Conservation (phyloP, 1,140 invertebrate species). For the Dinoponera quadriceps region DNA sequence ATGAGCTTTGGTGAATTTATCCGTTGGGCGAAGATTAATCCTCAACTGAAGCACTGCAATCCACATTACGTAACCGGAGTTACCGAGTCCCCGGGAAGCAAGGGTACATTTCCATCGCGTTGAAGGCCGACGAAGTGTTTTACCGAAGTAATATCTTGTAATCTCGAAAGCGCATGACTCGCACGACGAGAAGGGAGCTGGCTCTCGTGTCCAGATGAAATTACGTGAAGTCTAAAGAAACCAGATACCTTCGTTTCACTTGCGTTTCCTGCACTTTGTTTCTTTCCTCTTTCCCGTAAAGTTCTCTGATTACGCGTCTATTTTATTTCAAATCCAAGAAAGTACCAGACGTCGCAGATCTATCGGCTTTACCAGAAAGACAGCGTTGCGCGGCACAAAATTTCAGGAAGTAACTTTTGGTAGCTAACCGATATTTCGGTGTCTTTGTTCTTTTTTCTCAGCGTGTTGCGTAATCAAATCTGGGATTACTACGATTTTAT, state of each 20-base stretch:
- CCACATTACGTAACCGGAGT: constrained; percentile 46
- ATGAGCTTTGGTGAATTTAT: constrained; percentile 48
- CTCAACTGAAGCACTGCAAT: constrained; percentile 50
- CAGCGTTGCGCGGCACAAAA: neutral
- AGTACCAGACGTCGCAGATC: neutral
- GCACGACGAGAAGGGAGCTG: neutral
- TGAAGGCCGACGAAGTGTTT: constrained; percentile 50
- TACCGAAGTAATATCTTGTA: constrained; percentile 49
- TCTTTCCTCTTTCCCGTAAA: neutral
- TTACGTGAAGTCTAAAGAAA: constrained; percentile 27
- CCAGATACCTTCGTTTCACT: constrained; percentile 7
- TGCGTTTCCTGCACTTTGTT: constrained; percentile 12
- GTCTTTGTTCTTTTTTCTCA: neutral
- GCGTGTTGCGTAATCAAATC: neutral
- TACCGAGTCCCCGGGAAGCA: constrained; percentile 1
- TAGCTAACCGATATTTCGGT: neutral
- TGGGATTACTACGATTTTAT: neutral
- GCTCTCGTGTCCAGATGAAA: neutral
- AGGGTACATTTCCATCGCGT: constrained; percentile 46
- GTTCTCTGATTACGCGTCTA: neutral
- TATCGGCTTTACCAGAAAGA: neutral
- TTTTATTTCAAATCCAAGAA: constrained; percentile 11
- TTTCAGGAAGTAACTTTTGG: neutral
- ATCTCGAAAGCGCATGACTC: constrained; percentile 34
- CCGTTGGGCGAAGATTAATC: constrained; percentile 40